Evolutionary conservation across 2,888 invertebrate genomes (phyloP).

Genomic region (Euzetes globulus): DNA sequence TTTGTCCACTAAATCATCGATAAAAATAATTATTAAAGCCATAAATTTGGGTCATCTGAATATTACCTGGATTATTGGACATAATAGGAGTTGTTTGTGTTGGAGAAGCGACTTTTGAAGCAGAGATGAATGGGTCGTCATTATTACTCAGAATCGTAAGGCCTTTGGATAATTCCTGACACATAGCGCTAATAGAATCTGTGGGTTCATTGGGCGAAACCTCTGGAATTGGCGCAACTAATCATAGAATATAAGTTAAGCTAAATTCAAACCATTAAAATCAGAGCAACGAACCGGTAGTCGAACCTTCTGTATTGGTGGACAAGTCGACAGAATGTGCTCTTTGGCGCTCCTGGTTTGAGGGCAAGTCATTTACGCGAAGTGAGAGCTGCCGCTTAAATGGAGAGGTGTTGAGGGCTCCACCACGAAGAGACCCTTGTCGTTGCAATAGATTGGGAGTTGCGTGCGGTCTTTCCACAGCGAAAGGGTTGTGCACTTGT

Average conservation of each 20-base stretch:
- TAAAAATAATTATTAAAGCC: not conserved
- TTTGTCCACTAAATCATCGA: not conserved
- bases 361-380: conserved; percentile 78
- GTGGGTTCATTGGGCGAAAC: conserved; percentile 55
- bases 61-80: not conserved
- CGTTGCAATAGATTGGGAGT: conserved; percentile 87
- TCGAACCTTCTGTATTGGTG: conserved; percentile 14
- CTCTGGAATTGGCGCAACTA: conserved; percentile 70
- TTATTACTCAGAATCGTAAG: conserved; percentile 62
- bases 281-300: not conserved
- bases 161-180: conserved; percentile 67
- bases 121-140: conserved; percentile 50
- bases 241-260: conserved; percentile 41
- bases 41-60: conserved; percentile 17
- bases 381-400: conserved; percentile 94
- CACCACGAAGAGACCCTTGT: conserved; percentile 87
- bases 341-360: conserved; percentile 70
- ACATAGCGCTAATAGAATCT: conserved; percentile 63
- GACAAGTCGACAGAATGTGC: conserved; percentile 42
- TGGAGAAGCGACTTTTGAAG: conserved; percentile 41
- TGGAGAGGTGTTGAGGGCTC: conserved; percentile 71
- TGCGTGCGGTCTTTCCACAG: conserved; percentile 91
- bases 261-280: not conserved
- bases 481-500: conserved; percentile 73
- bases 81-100: not conserved